phyloP scores from a whole-genome alignment of 2,113 vertebrate species.

The Turnix velox region DNA sequence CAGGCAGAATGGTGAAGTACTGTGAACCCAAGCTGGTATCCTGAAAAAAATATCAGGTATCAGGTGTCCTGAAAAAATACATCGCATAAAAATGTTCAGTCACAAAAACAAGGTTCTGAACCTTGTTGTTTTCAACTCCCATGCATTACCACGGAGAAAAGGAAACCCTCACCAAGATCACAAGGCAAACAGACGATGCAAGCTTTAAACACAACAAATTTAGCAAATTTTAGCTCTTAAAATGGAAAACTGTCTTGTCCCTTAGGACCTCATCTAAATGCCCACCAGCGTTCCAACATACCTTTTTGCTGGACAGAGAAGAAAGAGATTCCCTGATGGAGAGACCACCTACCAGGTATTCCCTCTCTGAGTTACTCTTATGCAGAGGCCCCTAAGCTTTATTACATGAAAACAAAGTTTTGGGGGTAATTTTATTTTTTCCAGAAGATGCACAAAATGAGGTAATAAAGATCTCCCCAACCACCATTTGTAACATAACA shows the following conservation, averaged over 20 bases:
- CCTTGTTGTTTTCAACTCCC: background rate
- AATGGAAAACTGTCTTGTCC: background rate
- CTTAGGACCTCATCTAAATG: background rate
- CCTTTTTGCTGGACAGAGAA: background rate
- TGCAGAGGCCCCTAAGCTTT: background rate
- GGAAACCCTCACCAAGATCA: background rate
- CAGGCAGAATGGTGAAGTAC: background rate
- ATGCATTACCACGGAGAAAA: background rate
- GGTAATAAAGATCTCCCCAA: background rate
- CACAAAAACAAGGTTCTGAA: background rate
- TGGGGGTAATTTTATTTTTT: background rate
- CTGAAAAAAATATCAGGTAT: too few species aligned
- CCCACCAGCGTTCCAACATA: background rate
- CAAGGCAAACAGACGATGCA: background rate
- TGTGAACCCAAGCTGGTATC: background rate
- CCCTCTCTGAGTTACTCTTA: background rate
- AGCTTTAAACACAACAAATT: background rate
- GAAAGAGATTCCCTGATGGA: background rate
- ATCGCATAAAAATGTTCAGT: background rate
- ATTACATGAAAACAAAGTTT: background rate
- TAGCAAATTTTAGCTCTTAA: background rate
- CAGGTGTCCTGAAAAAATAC: background rate
- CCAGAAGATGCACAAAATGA: background rate
- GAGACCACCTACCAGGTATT: background rate
- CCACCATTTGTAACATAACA: background rate